Percentiles rank a stretch among this genome's conserved stretches.
Evolutionary conservation across 2,888 invertebrate species (phyloP).

Genomic region (Drosophila austrosaltans): DNA sequence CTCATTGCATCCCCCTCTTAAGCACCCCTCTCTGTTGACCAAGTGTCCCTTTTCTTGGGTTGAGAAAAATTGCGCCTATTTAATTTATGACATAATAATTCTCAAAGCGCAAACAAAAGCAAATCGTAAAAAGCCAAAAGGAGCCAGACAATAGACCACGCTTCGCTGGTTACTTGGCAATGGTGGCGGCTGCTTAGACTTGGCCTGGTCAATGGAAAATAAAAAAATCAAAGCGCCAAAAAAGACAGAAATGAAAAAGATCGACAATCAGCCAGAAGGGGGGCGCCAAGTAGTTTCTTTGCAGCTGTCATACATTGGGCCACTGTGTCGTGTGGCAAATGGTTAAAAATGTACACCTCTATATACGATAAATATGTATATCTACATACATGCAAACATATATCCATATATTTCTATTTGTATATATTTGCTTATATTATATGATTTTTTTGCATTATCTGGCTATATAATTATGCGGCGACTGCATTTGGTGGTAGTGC

Average conservation of each 20-base stretch:
- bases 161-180: slow-evolving; percentile 31
- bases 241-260: slow-evolving; percentile 38
- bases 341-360: slow-evolving; percentile 17
- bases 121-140: slow-evolving; percentile 66
- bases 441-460: slow-evolving; percentile 69
- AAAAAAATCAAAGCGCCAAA: slow-evolving; percentile 43
- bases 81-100: slow-evolving; percentile 79
- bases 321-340: slow-evolving; percentile 68
- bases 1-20: too few relatives aligned
- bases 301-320: slow-evolving; percentile 73
- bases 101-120: slow-evolving; percentile 75
- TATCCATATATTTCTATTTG: too few relatives aligned
- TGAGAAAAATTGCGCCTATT: slow-evolving; percentile 72
- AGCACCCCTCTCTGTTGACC: slow-evolving; percentile 1
- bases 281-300: slow-evolving; percentile 62
- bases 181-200: background rate
- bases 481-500: slow-evolving; percentile 2
- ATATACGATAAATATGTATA: background rate
- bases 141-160: slow-evolving; percentile 66
- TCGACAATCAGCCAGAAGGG: slow-evolving; percentile 66
- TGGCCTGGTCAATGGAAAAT: slow-evolving; percentile 40
- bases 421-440: slow-evolving; percentile 9
- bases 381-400: background rate
- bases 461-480: slow-evolving; percentile 80
- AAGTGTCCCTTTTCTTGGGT: slow-evolving; percentile 52